phyloP scores from a whole-genome alignment of 2,797 vertebrate genomes.

The Eremophila alpestris region DNA sequence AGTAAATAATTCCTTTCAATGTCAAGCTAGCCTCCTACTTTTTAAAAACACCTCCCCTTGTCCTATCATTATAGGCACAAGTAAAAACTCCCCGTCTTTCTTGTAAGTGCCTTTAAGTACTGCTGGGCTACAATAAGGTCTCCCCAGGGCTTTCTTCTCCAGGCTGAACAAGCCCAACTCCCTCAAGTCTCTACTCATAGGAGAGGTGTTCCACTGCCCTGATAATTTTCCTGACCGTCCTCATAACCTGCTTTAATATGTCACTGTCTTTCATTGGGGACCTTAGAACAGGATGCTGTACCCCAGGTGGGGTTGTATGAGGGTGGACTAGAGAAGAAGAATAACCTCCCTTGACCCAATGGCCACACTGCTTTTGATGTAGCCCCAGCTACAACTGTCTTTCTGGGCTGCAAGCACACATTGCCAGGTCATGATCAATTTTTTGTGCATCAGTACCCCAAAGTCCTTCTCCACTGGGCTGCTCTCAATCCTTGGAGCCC shows the following conservation, averaged over 20 bases:
- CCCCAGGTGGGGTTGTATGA: not conserved
- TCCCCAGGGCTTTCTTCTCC: not conserved
- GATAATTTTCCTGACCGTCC: not conserved
- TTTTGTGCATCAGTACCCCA: not conserved
- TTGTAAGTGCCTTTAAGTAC: not conserved
- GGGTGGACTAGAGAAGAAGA: not conserved
- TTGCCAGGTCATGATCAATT: not conserved
- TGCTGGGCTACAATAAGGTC: not conserved
- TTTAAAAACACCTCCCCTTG: not conserved
- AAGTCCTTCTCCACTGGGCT: not conserved
- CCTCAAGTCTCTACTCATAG: not conserved
- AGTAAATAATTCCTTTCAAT: not conserved
- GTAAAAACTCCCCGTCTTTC: not conserved
- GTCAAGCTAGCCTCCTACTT: not conserved
- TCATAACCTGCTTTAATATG: not conserved
- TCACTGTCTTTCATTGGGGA: too few relatives aligned
- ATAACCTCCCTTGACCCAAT: not conserved
- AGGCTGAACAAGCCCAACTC: not conserved
- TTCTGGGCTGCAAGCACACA: fast-evolving
- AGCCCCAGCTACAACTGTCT: not conserved
- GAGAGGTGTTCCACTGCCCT: not conserved
- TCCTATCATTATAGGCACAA: not conserved
- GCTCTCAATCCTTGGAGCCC: not conserved
- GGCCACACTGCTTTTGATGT: not conserved
- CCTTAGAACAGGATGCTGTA: not conserved